Percentiles rank a stretch among this genome's conserved stretches.
Evolutionary conservation across 2,797 vertebrate species (phyloP).

Genomic region (Hemibagrus guttatus): DNA sequence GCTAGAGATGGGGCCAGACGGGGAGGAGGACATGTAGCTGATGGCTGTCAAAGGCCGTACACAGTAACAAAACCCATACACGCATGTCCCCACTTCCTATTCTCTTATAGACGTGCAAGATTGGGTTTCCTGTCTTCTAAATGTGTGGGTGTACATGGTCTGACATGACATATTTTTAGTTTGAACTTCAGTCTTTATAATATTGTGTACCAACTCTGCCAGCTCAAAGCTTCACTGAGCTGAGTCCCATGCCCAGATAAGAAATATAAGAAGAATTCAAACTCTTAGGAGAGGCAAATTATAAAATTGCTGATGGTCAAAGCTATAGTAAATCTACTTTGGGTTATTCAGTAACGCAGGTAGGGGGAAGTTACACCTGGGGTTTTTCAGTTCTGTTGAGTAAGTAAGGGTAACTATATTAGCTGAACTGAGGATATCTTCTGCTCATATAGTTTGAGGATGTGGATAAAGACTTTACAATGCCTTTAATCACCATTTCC

Average conservation of each 20-base stretch:
- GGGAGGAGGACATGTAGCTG: not conserved
- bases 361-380: conserved; percentile 11
- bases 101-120: conserved; percentile 25
- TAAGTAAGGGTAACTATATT: not conserved
- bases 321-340: not conserved
- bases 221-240: not conserved
- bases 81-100: conserved; percentile 32
- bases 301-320: not conserved
- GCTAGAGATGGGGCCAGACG: not conserved
- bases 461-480: conserved; percentile 5
- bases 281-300: not conserved
- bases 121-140: conserved; percentile 51
- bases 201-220: not conserved
- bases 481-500: not conserved
- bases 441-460: conserved; percentile 10
- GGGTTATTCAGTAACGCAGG: not conserved
- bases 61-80: conserved; percentile 21
- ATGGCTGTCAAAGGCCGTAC: conserved; percentile 2
- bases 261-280: not conserved
- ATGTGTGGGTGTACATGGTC: conserved; percentile 41
- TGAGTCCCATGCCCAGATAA: not conserved
- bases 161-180: conserved; percentile 31
- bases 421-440: not conserved
- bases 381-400: not conserved
- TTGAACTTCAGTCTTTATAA: not conserved